Percentiles rank a stretch among this genome's conserved stretches.
These are phyloP conservation scores for Botia almorhae DNA, from an alignment of 2,797 vertebrate genomes.

Conservation along the genomic window DNA sequence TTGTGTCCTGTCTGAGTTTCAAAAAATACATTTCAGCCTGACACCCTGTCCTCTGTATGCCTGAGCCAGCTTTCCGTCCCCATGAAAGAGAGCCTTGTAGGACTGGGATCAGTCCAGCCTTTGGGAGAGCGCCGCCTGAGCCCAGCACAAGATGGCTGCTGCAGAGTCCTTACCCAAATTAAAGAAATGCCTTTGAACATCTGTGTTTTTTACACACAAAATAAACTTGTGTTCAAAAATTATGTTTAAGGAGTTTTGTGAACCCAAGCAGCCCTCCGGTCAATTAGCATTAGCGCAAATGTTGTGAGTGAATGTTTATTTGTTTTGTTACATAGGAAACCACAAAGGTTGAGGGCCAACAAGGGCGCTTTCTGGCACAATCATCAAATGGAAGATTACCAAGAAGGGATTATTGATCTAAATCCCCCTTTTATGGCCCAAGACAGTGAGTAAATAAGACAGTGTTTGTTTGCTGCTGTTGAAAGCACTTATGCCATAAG, in stretches of 20 bases:
- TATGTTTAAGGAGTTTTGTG: slow-evolving; percentile 11
- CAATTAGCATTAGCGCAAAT: slow-evolving; percentile 37
- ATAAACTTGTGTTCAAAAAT: slow-evolving; percentile 19
- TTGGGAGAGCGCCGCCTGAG: slow-evolving; percentile 28
- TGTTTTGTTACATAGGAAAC: slow-evolving; percentile 48
- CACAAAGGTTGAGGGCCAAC: slow-evolving; percentile 51
- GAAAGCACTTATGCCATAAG: slow-evolving; percentile 71
- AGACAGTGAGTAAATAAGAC: slow-evolving; percentile 66
- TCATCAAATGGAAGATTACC: slow-evolving; percentile 66
- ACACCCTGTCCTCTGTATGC: slow-evolving; percentile 43
- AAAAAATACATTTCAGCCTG: slow-evolving; percentile 45
- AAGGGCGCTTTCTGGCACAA: slow-evolving; percentile 53
- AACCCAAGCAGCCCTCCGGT: background rate
- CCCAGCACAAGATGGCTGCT: slow-evolving; percentile 48
- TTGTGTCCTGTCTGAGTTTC: slow-evolving; percentile 5
- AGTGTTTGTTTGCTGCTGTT: slow-evolving; percentile 64
- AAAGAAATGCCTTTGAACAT: slow-evolving; percentile 21
- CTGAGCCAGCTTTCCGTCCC: slow-evolving; percentile 41
- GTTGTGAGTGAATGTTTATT: slow-evolving; percentile 49
- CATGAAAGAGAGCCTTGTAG: slow-evolving; percentile 54
- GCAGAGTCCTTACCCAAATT: background rate
- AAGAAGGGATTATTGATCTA: slow-evolving; percentile 63
- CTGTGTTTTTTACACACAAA: slow-evolving; percentile 4
- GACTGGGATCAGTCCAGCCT: slow-evolving; percentile 42
- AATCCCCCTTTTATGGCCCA: slow-evolving; percentile 73